phyloP scores from a whole-genome alignment of 2,113 vertebrate genomes.

The Egretta garzetta region DNA sequence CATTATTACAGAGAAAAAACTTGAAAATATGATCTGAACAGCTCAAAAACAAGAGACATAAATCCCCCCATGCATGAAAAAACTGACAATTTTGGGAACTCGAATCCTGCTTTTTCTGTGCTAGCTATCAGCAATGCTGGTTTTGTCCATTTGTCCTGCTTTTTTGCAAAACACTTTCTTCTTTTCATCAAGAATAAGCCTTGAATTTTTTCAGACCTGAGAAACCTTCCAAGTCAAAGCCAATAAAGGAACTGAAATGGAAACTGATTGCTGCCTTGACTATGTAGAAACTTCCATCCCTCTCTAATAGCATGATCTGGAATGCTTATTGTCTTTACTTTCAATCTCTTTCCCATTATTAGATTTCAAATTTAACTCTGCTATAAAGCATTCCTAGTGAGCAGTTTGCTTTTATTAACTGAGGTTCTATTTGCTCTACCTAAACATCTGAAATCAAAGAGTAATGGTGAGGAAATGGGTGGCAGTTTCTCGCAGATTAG shows the following conservation, averaged over 20 bases:
- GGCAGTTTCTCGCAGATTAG: not conserved
- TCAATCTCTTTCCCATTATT: not conserved
- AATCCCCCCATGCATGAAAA: not conserved
- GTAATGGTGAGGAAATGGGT: not conserved
- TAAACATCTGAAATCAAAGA: conserved; percentile 3
- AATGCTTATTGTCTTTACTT: conserved; percentile 19
- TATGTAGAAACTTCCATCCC: not conserved
- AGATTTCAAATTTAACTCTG: not conserved
- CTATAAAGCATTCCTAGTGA: not conserved
- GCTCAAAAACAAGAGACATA: not conserved
- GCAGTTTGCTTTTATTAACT: conserved; percentile 11
- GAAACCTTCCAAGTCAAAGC: not conserved
- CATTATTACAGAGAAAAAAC: conserved; percentile 2
- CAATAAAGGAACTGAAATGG: not conserved
- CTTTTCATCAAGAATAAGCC: not conserved
- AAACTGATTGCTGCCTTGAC: conserved; percentile 4
- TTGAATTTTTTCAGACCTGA: not conserved
- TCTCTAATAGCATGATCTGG: not conserved
- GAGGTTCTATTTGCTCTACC: not conserved
- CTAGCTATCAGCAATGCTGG: not conserved
- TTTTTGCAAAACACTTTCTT: not conserved
- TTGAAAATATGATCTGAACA: not conserved
- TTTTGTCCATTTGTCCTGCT: not conserved
- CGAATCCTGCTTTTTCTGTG: not conserved
- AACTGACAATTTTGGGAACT: not conserved